Conservation (phyloP, 2,113 vertebrate genomes). For the Tapirus terrestris region DNA sequence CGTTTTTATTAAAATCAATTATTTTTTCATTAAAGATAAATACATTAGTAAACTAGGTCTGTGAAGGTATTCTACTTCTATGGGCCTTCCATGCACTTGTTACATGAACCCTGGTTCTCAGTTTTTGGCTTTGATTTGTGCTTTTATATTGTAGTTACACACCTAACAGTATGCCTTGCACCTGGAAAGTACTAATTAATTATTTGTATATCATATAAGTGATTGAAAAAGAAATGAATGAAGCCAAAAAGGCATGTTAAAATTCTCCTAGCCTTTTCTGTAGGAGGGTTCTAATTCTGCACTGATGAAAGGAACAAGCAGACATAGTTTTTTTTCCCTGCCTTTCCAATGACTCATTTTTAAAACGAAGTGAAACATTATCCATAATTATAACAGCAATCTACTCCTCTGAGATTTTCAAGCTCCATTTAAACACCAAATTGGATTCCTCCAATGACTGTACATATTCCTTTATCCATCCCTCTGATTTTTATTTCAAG, state of each 20-base stretch:
- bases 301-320: background rate
- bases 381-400: constrained; percentile 76
- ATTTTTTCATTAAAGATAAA: background rate
- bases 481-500: constrained; percentile 80
- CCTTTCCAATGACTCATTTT: constrained; percentile 51
- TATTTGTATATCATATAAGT: background rate
- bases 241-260: background rate
- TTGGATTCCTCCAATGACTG: constrained; percentile 56
- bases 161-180: background rate
- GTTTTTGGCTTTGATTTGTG: background rate
- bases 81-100: background rate
- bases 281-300: background rate
- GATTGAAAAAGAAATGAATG: constrained; percentile 27
- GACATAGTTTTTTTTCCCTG: constrained; percentile 8
- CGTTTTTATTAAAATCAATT: background rate
- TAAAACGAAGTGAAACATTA: constrained; percentile 68
- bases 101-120: background rate
- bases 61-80: background rate
- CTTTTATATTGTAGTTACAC: background rate
- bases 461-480: constrained; percentile 64
- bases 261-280: background rate
- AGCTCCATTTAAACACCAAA: constrained; percentile 69
- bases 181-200: background rate
- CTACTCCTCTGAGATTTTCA: constrained; percentile 56
- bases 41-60: background rate